Evolutionary conservation across 2,888 invertebrate species (phyloP), one percentile per base, ranked within the genome.

Genomic region (Drosophila monieri): DNA sequence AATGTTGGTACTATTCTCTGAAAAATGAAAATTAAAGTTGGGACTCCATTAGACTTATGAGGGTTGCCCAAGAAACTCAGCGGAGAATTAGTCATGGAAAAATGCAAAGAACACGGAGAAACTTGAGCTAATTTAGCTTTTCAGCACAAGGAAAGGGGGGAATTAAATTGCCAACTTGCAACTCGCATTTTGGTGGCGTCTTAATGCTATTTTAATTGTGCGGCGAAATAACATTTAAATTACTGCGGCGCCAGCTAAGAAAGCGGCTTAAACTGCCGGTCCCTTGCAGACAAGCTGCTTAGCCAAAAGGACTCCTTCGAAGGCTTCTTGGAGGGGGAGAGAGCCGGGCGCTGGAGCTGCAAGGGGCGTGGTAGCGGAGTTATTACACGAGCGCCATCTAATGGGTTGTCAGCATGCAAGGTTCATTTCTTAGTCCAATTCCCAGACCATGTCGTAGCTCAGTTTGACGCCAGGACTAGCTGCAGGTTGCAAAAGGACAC

Each of bases 371-470:
- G 53, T 61, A 65, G 43, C 48, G 56, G 54, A 80, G 74, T 68
- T 83, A 72, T 78, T 80, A 72, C 61, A 60, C 54, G 39, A 58
- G 65, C 46, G 15, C 56, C 52, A 66, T 60, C 67, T 85, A 84
- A 84, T 84, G 86, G 80, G 70, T 77, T 64, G 74, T 69, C 84
- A 83, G 74, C 84, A 84, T 84, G 84, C 84, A 80, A 85, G 67
- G 47, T 48, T 30, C 60, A 25, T 41, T 32, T 9, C 41, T 15
- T 15, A 48, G 54, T 43, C 47, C 51, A 23, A 61, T 55, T 57
- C 21, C 41, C 27, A 43, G 27, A 30, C n/a, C 21, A 51, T 55
- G 69, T 57, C 55, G 56, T 65, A 46, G 58, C 46, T 70, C 65
- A 76, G 53, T 73, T 69, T 41, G 49, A 14, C 41, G 25, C 49